These are phyloP conservation scores for Campoletis raptor DNA, from an alignment of 2,888 invertebrate species.

Conservation along the genomic window DNA sequence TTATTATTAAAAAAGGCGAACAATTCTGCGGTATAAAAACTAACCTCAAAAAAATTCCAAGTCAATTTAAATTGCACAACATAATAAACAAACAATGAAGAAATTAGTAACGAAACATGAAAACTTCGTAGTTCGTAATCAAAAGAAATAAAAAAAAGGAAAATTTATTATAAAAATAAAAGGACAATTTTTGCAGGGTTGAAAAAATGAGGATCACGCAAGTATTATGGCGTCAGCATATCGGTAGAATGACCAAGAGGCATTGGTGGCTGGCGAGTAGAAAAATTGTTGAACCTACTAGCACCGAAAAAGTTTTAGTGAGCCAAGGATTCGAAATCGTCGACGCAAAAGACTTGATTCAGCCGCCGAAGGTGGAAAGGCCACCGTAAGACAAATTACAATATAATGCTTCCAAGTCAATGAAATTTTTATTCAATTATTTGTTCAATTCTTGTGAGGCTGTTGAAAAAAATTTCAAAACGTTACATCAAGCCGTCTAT, in stretches of 20 bases:
- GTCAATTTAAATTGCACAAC: not conserved
- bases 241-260: slow-evolving; percentile 90
- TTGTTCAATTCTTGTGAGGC: too few relatives aligned
- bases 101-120: not conserved
- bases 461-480: too few relatives aligned
- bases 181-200: not conserved
- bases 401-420: not conserved
- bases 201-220: slow-evolving; percentile 88
- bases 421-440: too few relatives aligned
- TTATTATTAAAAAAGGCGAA: not conserved
- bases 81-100: too few relatives aligned
- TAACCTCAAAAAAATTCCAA: not conserved
- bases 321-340: slow-evolving; percentile 87
- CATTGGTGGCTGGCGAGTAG: slow-evolving; percentile 91
- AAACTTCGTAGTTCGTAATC: not conserved
- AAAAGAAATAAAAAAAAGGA: not conserved
- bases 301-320: slow-evolving; percentile 86
- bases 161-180: not conserved
- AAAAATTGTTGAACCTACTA: slow-evolving; percentile 86
- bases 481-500: too few relatives aligned
- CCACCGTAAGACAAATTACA: slow-evolving; percentile 55
- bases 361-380: slow-evolving; percentile 80
- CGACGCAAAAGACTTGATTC: slow-evolving; percentile 88
- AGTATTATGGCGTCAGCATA: slow-evolving; percentile 88
- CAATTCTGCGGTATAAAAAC: not conserved